These are phyloP conservation scores for Tretioscincus oriximinensis DNA, from an alignment of 2,113 vertebrate genomes.

Conservation along the genomic window DNA sequence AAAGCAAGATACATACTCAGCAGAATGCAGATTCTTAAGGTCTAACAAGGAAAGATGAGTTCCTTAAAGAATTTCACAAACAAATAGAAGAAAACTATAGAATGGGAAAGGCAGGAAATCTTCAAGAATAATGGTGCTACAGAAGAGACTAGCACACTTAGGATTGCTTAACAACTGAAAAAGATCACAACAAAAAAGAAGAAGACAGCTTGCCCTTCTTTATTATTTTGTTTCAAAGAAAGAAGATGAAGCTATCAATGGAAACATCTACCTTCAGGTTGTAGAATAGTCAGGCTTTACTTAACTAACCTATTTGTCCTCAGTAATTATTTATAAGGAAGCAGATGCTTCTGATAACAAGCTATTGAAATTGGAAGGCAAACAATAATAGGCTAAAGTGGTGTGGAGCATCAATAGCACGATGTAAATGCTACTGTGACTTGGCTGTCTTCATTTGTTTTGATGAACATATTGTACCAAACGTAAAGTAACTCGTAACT, in stretches of 20 bases:
- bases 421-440: background rate
- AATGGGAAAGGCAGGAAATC: too few species aligned
- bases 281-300: background rate
- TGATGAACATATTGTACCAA: background rate
- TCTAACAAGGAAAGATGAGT: background rate
- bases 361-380: conserved; percentile 3
- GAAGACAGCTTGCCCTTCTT: background rate
- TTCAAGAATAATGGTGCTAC: too few species aligned
- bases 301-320: background rate
- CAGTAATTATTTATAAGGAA: background rate
- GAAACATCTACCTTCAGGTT: background rate
- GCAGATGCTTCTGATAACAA: background rate
- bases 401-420: background rate
- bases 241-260: background rate
- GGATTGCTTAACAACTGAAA: too few species aligned
- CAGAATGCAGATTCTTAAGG: too few species aligned
- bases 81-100: too few species aligned
- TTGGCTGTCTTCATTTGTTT: background rate
- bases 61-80: too few species aligned
- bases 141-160: too few species aligned
- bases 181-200: too few species aligned
- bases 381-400: background rate
- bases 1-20: too few species aligned
- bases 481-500: background rate
- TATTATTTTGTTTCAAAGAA: background rate